Base-by-base conservation (phyloP, 2,113 vertebrate genomes). In the Pterophyllum scalare region DNA sequence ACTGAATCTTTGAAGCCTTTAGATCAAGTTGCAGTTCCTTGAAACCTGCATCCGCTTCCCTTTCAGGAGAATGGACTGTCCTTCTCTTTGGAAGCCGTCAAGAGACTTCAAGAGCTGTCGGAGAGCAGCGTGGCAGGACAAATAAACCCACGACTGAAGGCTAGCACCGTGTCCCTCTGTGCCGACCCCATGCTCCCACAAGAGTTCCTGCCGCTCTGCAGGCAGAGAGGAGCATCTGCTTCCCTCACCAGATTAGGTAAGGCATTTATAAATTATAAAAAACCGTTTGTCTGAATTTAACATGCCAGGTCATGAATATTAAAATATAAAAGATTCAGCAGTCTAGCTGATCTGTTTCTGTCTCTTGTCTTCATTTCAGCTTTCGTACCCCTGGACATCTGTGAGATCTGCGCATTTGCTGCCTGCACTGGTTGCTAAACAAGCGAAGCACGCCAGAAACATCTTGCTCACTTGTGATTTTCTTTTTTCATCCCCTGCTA, bases 401-500 rank as follows among this genome's bases (percentile, higher is more conserved):
- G 97, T 80, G 97, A 98, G 89, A 96, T 97, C 87, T 98, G 97
- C 46, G 96, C 96, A 10, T 97, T 94, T 1, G 95, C 96, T 1
- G 97, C 97, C 88, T 98, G 97, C 86, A 93, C 97, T 0, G 97
- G 97, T 22, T 98, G 97, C 93, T 96, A 90, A 94, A 80, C 17
- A 2, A 20, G 75, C 19, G 14, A 83, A 33, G 35, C 59, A 24
- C 13, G 11, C 59, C 52, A 12, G 4, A 59, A 74, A 14, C 58
- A 52, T 75, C 64, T 74, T 31, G 56, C 80, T 59, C 5, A 75
- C 62, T 61, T 60, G 19, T 85, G 67, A 84, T 88, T 88, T 33
- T 28, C 65, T 87, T 54, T 79, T 74, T 81, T 62, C n/a, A 75
- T 54, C 10, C 56, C 54, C 20, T 58, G 54, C 9, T 67, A 70